These are phyloP conservation scores for Notolabrus celidotus DNA, from an alignment of 2,797 vertebrate species.

Conservation along the genomic window DNA sequence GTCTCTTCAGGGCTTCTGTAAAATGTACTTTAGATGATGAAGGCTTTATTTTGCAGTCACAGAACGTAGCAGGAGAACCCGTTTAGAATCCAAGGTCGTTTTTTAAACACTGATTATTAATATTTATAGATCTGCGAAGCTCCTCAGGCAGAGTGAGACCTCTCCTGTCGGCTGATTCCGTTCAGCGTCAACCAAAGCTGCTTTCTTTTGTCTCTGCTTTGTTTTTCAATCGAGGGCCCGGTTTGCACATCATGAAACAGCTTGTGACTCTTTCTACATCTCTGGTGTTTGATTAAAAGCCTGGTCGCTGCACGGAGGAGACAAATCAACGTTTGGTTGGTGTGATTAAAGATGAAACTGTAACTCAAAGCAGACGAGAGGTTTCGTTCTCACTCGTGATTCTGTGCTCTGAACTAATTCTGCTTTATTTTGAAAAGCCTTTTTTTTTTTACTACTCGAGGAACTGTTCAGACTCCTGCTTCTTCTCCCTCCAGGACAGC, in stretches of 20 bases:
- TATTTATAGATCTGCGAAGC: conserved; percentile 53
- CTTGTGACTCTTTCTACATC: no score
- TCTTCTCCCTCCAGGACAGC: conserved; percentile 7
- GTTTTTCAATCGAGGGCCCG: neutral
- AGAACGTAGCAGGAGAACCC: neutral
- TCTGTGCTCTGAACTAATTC: conserved; percentile 3
- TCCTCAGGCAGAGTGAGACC: conserved; percentile 27
- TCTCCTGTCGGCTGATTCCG: conserved; percentile 7
- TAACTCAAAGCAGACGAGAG: conserved; percentile 11
- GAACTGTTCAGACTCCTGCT: neutral
- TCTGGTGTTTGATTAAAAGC: conserved; percentile 14
- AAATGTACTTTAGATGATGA: conserved; percentile 17
- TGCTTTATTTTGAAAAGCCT: conserved; percentile 5
- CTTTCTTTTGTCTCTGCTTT: conserved; percentile 10
- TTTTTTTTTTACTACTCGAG: neutral
- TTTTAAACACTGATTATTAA: conserved; percentile 5
- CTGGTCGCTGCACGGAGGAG: conserved; percentile 12
- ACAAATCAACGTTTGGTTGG: conserved; percentile 37
- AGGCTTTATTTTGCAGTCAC: conserved; percentile 1
- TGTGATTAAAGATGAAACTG: conserved; percentile 39
- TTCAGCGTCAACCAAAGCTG: conserved; percentile 56
- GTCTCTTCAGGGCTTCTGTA: neutral
- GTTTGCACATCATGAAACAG: no score
- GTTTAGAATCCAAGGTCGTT: conserved; percentile 1
- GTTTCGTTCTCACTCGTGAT: conserved; percentile 20